Percentiles rank a stretch among this genome's conserved stretches.
Conservation (phyloP, 1,140 invertebrate species). For the Delia radicum region DNA sequence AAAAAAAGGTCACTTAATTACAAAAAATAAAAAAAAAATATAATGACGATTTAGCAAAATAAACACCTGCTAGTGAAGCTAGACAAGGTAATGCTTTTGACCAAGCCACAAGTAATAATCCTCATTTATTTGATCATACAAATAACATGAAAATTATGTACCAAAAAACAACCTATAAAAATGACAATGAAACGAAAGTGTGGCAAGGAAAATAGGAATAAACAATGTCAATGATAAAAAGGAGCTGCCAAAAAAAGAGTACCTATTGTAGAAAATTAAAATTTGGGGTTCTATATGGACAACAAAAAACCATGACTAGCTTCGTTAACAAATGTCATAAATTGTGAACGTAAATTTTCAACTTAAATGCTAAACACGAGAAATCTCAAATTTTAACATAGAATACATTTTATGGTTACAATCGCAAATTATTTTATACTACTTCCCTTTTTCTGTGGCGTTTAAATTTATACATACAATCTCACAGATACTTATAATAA, state of each 20-base stretch:
- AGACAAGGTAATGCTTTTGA: neutral
- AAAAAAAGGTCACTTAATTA: neutral
- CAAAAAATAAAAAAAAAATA: neutral
- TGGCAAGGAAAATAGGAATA: neutral
- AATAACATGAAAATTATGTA: neutral
- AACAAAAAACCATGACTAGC: neutral
- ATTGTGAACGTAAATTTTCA: neutral
- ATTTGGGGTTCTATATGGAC: neutral
- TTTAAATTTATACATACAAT: neutral
- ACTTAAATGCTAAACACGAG: neutral
- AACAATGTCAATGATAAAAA: neutral
- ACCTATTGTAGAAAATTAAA: neutral
- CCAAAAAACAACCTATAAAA: neutral
- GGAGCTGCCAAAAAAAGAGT: neutral
- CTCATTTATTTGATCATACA: neutral
- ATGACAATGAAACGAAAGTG: too few relatives aligned
- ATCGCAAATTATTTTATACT: neutral
- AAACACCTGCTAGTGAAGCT: neutral
- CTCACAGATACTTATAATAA: too few relatives aligned
- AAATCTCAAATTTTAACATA: neutral
- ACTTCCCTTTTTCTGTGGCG: neutral
- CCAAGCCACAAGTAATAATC: neutral
- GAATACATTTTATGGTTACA: neutral
- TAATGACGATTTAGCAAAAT: slow-evolving; percentile 2
- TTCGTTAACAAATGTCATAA: neutral